Evolutionary conservation across 2,797 vertebrate species (phyloP).

Genomic region (Cryptoblepharus egeriae): DNA sequence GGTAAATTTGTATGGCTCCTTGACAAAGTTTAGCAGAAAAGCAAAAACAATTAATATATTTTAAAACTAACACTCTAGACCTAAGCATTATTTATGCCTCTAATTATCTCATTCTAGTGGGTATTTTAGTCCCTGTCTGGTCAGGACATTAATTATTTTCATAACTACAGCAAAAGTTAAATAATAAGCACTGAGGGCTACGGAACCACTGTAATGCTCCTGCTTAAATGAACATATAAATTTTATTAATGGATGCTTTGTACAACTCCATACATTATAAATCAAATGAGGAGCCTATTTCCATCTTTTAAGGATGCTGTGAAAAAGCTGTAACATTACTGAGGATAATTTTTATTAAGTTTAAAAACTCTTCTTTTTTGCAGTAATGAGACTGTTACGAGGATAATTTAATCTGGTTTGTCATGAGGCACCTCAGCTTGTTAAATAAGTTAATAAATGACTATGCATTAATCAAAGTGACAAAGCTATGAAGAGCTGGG

Average conservation of each 20-base stretch:
- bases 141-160: slow-evolving; percentile 85
- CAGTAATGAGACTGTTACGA: slow-evolving; percentile 77
- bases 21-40: slow-evolving; percentile 67
- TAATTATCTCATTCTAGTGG: slow-evolving; percentile 80
- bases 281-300: slow-evolving; percentile 85
- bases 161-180: slow-evolving; percentile 93
- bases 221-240: slow-evolving; percentile 90
- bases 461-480: slow-evolving; percentile 93
- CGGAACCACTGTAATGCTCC: slow-evolving; percentile 76
- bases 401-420: slow-evolving; percentile 94
- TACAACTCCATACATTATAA: slow-evolving; percentile 90
- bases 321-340: slow-evolving; percentile 82
- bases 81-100: slow-evolving; percentile 76
- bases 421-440: slow-evolving; percentile 84
- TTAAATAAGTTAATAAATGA: slow-evolving; percentile 96
- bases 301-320: slow-evolving; percentile 81
- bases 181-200: slow-evolving; percentile 88
- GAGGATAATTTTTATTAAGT: slow-evolving; percentile 93
- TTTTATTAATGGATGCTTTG: slow-evolving; percentile 92
- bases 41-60: slow-evolving; percentile 73
- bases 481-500: slow-evolving; percentile 88
- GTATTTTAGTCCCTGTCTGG: slow-evolving; percentile 79
- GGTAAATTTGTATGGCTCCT: slow-evolving; percentile 55
- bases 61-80: slow-evolving; percentile 67
- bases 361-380: slow-evolving; percentile 82